Percentiles rank a stretch among this genome's conserved stretches.
phyloP scores from a whole-genome alignment of 1,140 invertebrate genomes.

The Glossosoma conforme region DNA sequence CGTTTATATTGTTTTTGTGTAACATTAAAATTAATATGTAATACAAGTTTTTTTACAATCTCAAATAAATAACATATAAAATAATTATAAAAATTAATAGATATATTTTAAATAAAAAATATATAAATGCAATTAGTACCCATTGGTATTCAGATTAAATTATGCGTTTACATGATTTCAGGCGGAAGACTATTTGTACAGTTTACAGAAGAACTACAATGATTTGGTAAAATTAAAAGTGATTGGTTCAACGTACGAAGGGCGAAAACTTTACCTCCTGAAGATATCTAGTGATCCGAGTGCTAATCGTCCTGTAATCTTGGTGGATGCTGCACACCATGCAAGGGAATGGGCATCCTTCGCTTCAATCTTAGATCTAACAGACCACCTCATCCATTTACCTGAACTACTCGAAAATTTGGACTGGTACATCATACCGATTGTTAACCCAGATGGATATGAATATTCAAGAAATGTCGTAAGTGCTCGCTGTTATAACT shows the following conservation, averaged over 20 bases:
- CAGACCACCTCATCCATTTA: slow-evolving; percentile 52
- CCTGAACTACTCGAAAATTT: slow-evolving; percentile 46
- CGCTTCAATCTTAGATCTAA: slow-evolving; percentile 58
- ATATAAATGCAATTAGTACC: no score
- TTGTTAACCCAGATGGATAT: slow-evolving; percentile 62
- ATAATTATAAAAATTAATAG: no score
- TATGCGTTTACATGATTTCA: no score
- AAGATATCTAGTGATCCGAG: slow-evolving; percentile 36
- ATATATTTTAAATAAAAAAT: no score
- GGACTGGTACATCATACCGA: slow-evolving; percentile 62
- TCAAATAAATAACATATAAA: no score
- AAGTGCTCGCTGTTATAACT: no score
- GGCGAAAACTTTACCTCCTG: slow-evolving; percentile 39
- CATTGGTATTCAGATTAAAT: no score
- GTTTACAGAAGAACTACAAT: no score
- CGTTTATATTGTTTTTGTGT: no score
- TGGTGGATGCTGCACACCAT: slow-evolving; percentile 54
- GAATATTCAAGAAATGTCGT: slow-evolving; percentile 44
- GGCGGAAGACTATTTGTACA: no score
- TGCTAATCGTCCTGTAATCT: slow-evolving; percentile 43
- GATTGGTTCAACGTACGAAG: slow-evolving; percentile 41
- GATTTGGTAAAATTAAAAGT: slow-evolving; percentile 33
- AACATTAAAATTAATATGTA: no score
- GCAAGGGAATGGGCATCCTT: slow-evolving; percentile 67
- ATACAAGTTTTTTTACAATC: no score